Conservation (phyloP, 2,113 vertebrate genomes). For the Nothobranchius furzeri region DNA sequence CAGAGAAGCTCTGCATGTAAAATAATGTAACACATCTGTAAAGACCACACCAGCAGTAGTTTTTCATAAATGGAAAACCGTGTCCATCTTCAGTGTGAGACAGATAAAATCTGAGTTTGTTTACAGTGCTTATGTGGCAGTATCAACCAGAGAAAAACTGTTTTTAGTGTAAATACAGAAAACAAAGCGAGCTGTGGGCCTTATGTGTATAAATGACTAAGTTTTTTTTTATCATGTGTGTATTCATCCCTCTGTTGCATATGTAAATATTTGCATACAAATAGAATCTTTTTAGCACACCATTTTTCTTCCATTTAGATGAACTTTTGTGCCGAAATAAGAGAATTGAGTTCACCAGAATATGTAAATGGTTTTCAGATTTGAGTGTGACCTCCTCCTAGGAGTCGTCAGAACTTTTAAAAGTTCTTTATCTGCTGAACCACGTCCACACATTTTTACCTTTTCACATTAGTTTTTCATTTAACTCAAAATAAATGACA, state of each 20-base stretch:
- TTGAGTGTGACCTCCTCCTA: not conserved
- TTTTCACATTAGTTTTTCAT: constrained; percentile 2
- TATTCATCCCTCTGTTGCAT: constrained; percentile 2
- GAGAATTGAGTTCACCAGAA: not conserved
- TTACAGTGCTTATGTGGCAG: constrained; percentile 28
- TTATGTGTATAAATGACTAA: constrained; percentile 12
- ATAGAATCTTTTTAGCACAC: not conserved
- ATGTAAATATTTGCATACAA: constrained; percentile 27
- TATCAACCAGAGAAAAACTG: not conserved
- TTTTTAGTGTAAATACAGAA: not conserved
- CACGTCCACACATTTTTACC: not conserved
- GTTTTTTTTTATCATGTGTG: not conserved
- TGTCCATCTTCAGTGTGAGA: too few relatives aligned
- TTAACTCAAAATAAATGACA: constrained; percentile 42
- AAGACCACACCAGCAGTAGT: too few relatives aligned
- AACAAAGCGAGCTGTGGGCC: not conserved
- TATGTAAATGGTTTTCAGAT: not conserved
- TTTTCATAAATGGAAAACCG: too few relatives aligned
- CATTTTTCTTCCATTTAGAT: not conserved
- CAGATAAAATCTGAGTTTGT: not conserved
- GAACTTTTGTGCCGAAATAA: not conserved
- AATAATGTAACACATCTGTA: constrained; percentile 11
- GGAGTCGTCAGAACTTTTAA: not conserved
- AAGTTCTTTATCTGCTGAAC: constrained; percentile 6
- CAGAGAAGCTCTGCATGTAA: constrained; percentile 20